Conservation (phyloP, 92 coral and sea anemone genomes). For the Epizoanthus scotinus region DNA sequence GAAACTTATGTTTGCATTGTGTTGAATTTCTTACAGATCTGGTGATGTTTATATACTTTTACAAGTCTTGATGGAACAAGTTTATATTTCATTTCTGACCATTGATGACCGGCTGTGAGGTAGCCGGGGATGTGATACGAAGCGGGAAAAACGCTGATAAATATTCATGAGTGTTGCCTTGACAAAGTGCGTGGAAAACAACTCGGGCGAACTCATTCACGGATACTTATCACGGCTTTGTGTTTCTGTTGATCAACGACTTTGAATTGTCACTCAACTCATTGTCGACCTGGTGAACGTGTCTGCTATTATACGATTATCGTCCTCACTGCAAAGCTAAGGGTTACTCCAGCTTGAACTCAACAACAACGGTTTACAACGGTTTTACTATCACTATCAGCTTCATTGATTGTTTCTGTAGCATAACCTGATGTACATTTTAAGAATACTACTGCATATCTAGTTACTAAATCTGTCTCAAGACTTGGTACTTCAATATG, state of each 20-base stretch:
- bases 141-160: constrained; percentile 42
- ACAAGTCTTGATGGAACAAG: not conserved
- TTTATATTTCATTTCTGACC: not conserved
- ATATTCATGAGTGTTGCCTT: constrained; percentile 46
- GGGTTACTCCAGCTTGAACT: too few species aligned
- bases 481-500: too few species aligned
- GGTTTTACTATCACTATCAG: not conserved
- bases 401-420: not conserved
- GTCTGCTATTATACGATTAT: not conserved
- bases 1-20: not conserved
- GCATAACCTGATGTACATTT: not conserved
- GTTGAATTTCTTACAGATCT: not conserved
- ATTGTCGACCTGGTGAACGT: not conserved
- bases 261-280: not conserved
- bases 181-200: constrained; percentile 44
- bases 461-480: too few species aligned
- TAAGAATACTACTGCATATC: too few species aligned
- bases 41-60: not conserved
- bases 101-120: not conserved
- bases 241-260: not conserved
- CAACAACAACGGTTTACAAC: not conserved
- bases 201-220: constrained; percentile 9
- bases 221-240: not conserved
- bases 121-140: not conserved
- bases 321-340: too few species aligned